Conservation (phyloP, 2,888 invertebrate genomes). For the Philereme vetulata region DNA sequence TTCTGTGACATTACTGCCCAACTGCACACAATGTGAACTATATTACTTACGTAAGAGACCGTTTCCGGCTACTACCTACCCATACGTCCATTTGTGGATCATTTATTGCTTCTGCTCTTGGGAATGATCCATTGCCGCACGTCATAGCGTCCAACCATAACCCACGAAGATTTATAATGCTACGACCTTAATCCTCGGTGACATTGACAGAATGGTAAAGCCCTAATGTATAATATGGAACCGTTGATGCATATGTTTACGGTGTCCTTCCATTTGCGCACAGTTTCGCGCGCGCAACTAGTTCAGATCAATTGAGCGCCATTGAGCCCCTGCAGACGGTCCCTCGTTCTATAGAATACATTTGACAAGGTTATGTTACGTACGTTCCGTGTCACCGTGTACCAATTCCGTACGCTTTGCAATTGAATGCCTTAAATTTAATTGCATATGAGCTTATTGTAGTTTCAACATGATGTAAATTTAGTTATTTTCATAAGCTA, state of each 20-base stretch:
- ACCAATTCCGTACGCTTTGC: conserved; percentile 43
- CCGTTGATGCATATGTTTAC: conserved; percentile 49
- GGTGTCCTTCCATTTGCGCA: conserved; percentile 60
- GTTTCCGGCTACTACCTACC: conserved; percentile 39
- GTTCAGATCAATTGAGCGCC: conserved; percentile 78
- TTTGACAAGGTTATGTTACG: conserved; percentile 71
- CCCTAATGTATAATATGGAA: conserved; percentile 37
- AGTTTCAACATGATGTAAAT: conserved; percentile 11
- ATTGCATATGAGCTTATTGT: conserved; percentile 19
- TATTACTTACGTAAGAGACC: conserved; percentile 48
- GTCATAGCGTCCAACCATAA: conserved; percentile 34
- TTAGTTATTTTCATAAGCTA: neutral
- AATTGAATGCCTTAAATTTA: conserved; percentile 43
- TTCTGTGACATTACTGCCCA: conserved; percentile 68
- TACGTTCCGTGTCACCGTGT: conserved; percentile 52
- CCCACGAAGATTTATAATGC: conserved; percentile 32
- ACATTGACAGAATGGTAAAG: conserved; percentile 33
- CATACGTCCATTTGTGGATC: conserved; percentile 29
- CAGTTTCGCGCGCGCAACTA: conserved; percentile 77
- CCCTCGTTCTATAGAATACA: conserved; percentile 65
- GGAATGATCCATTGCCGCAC: conserved; percentile 26
- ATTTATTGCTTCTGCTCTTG: conserved; percentile 23
- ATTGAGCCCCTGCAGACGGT: conserved; percentile 65
- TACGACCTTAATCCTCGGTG: conserved; percentile 35
- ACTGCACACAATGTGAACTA: conserved; percentile 52